Percentiles rank a stretch among this genome's conserved stretches.
These are phyloP conservation scores for Gambusia holbrooki DNA, from an alignment of 2,113 vertebrate species.

Conservation along the genomic window DNA sequence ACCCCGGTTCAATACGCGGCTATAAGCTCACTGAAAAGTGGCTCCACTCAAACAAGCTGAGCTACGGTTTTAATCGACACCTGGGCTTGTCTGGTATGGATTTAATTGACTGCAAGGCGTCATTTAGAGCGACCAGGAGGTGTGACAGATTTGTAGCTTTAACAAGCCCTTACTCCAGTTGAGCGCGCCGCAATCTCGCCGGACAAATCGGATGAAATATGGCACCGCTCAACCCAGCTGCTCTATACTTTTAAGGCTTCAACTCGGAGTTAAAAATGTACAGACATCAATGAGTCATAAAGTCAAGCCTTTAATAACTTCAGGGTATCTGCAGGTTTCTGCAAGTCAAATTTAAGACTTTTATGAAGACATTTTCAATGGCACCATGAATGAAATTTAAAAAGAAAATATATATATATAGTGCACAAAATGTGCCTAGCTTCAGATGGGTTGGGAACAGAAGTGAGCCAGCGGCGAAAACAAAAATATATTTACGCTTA, in stretches of 20 bases:
- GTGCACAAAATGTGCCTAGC: no score
- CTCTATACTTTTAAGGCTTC: constrained; percentile 11
- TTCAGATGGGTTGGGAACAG: no score
- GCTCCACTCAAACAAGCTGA: constrained; percentile 49
- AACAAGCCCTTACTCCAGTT: constrained; percentile 64
- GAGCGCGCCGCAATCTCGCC: constrained; percentile 55
- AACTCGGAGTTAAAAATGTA: constrained; percentile 38
- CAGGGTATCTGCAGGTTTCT: neutral
- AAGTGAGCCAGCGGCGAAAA: no score
- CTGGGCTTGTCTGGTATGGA: constrained; percentile 56
- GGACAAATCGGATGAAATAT: constrained; percentile 58
- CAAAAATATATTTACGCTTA: no score
- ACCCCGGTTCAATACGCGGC: constrained; percentile 65
- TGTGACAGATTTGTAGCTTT: constrained; percentile 49
- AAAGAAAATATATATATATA: no score
- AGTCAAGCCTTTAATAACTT: constrained; percentile 58
- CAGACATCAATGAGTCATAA: constrained; percentile 46
- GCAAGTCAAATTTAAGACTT: no score
- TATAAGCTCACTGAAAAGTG: constrained; percentile 39
- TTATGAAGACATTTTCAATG: no score
- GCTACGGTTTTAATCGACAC: constrained; percentile 57
- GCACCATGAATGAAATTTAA: no score
- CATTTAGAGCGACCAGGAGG: constrained; percentile 23
- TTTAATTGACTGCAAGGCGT: constrained; percentile 61
- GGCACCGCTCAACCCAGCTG: neutral